These are phyloP conservation scores for Drosophila acutilabella DNA, from an alignment of 2,888 invertebrate genomes.

Conservation along the genomic window DNA sequence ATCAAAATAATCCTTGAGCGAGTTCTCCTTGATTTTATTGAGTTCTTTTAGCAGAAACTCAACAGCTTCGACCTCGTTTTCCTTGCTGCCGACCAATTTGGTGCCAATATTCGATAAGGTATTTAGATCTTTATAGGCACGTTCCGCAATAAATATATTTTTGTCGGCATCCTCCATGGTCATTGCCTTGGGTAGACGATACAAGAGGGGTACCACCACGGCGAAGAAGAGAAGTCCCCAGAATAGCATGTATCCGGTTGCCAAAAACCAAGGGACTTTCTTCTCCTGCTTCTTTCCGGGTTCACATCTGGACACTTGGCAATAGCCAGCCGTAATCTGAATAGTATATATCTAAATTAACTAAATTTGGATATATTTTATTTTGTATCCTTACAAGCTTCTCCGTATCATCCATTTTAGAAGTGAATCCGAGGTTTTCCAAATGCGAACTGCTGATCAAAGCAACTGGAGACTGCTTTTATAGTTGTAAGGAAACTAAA, in stretches of 20 bases:
- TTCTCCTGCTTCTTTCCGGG: constrained; percentile 9
- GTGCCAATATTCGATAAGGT: constrained; percentile 54
- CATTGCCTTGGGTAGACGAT: constrained; percentile 60
- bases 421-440: constrained; percentile 8
- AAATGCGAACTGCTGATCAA: constrained; percentile 14
- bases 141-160: constrained; percentile 88
- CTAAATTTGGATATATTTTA: background rate
- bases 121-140: constrained; percentile 85
- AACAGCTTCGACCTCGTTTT: constrained; percentile 89
- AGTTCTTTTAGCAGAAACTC: constrained; percentile 84
- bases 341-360: background rate
- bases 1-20: constrained; percentile 70
- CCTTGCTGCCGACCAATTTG: constrained; percentile 87
- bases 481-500: constrained; percentile 5
- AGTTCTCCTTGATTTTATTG: constrained; percentile 60
- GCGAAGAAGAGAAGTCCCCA: constrained; percentile 70
- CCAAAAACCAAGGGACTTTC: constrained; percentile 68
- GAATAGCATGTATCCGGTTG: constrained; percentile 60
- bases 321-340: constrained; percentile 32
- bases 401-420: constrained; percentile 19
- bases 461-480: constrained; percentile 7
- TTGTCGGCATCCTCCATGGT: constrained; percentile 68
- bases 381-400: constrained; percentile 22
- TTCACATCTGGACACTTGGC: constrained; percentile 5
- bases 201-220: constrained; percentile 55